Evolutionary conservation across 2,797 vertebrate species (phyloP).

Genomic region (Tolypeutes matacus): DNA sequence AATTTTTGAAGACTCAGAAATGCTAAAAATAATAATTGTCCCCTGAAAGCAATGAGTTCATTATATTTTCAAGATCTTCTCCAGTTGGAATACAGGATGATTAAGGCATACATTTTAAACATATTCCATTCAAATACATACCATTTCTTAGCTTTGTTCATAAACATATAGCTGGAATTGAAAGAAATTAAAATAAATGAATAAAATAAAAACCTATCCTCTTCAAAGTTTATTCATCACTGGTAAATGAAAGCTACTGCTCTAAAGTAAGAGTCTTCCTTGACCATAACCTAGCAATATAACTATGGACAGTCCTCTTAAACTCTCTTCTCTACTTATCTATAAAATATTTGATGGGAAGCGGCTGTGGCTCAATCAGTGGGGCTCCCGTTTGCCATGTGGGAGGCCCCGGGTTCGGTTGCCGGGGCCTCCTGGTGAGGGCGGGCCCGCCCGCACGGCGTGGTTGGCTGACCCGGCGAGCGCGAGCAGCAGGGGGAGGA

Average conservation of each 20-base stretch:
- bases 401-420: no score
- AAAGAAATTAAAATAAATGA: neutral
- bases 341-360: slow-evolving; percentile 54
- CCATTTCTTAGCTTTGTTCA: slow-evolving; percentile 51
- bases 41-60: slow-evolving; percentile 52
- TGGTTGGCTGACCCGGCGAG: no score
- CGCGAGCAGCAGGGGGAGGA: no score
- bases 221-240: slow-evolving; percentile 31
- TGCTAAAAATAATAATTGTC: slow-evolving; percentile 30
- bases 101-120: slow-evolving; percentile 7
- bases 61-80: slow-evolving; percentile 48
- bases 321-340: neutral
- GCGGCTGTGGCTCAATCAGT: no score
- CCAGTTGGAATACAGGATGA: slow-evolving; percentile 19
- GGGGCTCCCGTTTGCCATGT: no score
- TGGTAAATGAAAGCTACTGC: neutral
- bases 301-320: slow-evolving; percentile 46
- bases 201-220: neutral
- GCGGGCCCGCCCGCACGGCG: no score
- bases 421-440: no score
- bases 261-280: slow-evolving; percentile 44
- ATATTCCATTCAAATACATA: slow-evolving; percentile 40
- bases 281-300: neutral
- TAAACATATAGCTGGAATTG: slow-evolving; percentile 4
- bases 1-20: slow-evolving; percentile 60